Conservation (phyloP, 2,797 vertebrate species). For the Cacajao melanocephalus region DNA sequence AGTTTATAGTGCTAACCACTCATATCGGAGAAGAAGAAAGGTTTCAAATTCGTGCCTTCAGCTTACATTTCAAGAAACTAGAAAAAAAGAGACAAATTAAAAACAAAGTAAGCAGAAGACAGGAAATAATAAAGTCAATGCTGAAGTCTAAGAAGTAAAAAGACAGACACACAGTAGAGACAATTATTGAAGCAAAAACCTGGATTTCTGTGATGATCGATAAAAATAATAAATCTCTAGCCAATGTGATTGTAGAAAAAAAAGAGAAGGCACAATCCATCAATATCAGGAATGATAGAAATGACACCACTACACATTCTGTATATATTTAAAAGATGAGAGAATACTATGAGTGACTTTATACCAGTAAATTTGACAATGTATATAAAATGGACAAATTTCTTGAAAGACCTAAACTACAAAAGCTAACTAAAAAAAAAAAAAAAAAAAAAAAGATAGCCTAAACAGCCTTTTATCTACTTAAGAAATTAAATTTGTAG, state of each 20-base stretch:
- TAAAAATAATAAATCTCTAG: background rate
- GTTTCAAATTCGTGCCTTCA: background rate
- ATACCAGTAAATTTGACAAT: background rate
- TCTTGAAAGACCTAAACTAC: background rate
- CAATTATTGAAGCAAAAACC: background rate
- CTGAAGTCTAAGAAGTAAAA: background rate
- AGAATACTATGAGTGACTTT: background rate
- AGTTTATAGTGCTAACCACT: background rate
- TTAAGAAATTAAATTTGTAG: background rate
- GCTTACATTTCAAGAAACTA: background rate
- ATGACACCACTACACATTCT: background rate
- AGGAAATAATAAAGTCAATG: background rate
- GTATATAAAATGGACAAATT: background rate
- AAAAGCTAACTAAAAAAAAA: background rate
- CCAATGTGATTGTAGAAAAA: background rate
- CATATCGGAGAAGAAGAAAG: background rate
- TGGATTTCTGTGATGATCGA: background rate
- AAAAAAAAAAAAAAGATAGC: background rate
- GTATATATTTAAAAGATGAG: background rate
- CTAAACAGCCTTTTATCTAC: background rate
- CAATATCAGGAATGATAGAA: background rate
- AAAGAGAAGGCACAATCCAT: background rate
- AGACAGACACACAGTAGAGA: background rate
- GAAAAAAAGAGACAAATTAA: background rate
- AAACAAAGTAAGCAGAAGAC: background rate